Base-by-base conservation (phyloP, 1,140 invertebrate species). In the Drosophila sechellia region DNA sequence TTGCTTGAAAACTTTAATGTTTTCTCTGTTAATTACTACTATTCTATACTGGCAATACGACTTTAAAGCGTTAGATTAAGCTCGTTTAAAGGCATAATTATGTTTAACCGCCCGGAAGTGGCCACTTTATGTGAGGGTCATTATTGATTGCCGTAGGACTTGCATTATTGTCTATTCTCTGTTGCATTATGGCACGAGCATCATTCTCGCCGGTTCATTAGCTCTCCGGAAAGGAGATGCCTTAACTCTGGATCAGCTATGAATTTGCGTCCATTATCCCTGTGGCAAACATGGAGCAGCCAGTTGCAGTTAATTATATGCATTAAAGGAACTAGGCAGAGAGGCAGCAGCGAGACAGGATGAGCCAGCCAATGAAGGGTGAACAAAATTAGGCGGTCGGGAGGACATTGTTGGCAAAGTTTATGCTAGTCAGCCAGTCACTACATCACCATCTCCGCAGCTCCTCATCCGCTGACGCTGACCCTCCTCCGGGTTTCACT, bases 261-360 rank as follows among this genome's bases (percentile, higher is more conserved):
- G 46, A 59, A 45, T 60, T 70, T 37, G 65, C 53, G 20, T 52
- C 53, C 65, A 45, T 46, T 72, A 72, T 72, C 37, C 64, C 42
- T 52, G 46, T 39, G 70, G 64, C 59, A 57, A 64, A 42, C 70
- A 74, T 27, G 39, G 46, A 72, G 27, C 69, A 13, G 20, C 40
- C 42, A 66, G 54, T 75, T 66, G 46, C 48, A 66, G 72, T 57
- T 76, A 76, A 76, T 76, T 76, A 76, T 76, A 55, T 66, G 60
- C 60, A 54, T 66, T 75, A 57, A 53, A 57, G 45, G 34, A 34
- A 35, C 53, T 27, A 13, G 35, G 37, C 53, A 35, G 37, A 35
- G 37, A 53, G 40, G 5, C 40, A 17, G 35, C 6, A 20, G 10
- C 11, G 17, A 1, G 35, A 49, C 60, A 12, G 59, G 60, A 53